These are phyloP conservation scores for Bombus confusus DNA, from an alignment of 1,140 invertebrate species.

Conservation along the genomic window DNA sequence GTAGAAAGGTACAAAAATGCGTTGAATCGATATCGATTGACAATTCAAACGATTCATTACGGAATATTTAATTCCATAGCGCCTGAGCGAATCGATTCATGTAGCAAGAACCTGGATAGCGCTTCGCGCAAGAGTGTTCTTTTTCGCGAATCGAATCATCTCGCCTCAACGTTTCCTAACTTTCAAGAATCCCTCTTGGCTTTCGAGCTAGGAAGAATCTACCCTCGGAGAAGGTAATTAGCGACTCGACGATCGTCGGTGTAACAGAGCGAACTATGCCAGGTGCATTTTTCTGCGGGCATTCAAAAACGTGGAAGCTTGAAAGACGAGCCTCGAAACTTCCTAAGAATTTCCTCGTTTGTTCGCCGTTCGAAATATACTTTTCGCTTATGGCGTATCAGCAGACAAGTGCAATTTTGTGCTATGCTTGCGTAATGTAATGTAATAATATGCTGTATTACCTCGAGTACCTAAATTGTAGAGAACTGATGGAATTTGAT, in stretches of 20 bases:
- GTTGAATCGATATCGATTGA: background rate
- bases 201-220: conserved; percentile 14
- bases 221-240: conserved; percentile 36
- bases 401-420: background rate
- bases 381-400: background rate
- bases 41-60: background rate
- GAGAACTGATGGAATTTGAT: too few species aligned
- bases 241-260: conserved; percentile 35
- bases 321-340: conserved; percentile 14
- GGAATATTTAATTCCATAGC: background rate
- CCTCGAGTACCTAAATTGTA: too few species aligned
- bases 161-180: conserved; percentile 16
- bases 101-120: background rate
- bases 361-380: background rate
- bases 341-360: background rate
- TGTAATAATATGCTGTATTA: too few species aligned
- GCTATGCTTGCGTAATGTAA: too few species aligned
- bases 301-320: background rate
- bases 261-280: conserved; percentile 47
- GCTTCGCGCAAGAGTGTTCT: background rate
- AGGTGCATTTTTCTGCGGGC: conserved; percentile 1
- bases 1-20: background rate
- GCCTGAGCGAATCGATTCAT: background rate
- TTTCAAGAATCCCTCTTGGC: conserved; percentile 24
- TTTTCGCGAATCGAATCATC: conserved; percentile 37